Conservation (phyloP, 2,797 vertebrate species). For the Anguilla megastoma region DNA sequence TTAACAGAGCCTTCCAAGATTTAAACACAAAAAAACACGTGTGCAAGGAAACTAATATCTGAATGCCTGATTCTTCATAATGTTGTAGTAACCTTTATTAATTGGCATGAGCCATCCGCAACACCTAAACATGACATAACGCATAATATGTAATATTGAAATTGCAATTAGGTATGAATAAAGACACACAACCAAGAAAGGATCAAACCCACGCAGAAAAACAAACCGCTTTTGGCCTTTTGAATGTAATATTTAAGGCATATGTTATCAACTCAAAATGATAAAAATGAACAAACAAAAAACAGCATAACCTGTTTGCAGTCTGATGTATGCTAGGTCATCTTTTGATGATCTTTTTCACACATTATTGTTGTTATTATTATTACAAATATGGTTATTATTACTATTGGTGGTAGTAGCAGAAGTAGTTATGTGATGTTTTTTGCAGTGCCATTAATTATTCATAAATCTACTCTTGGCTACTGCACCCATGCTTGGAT, state of each 20-base stretch:
- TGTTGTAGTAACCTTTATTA: too few relatives aligned
- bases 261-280: not conserved
- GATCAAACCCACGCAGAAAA: not conserved
- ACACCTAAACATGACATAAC: not conserved
- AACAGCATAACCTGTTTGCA: not conserved
- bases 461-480: not conserved
- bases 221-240: not conserved
- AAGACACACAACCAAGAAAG: not conserved
- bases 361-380: not conserved
- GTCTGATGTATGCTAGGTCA: not conserved
- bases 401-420: not conserved
- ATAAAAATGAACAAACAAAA: not conserved
- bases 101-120: not conserved
- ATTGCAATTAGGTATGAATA: not conserved
- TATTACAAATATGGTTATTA: not conserved
- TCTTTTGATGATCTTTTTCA: not conserved
- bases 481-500: not conserved
- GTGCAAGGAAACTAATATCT: not conserved
- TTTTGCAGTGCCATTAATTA: not conserved
- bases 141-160: not conserved
- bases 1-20: not conserved
- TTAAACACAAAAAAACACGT: not conserved
- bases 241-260: not conserved
- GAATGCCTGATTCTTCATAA: not conserved
- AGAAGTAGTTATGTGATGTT: not conserved